phyloP scores from a whole-genome alignment of 2,797 vertebrate species.

The Carapus acus region DNA sequence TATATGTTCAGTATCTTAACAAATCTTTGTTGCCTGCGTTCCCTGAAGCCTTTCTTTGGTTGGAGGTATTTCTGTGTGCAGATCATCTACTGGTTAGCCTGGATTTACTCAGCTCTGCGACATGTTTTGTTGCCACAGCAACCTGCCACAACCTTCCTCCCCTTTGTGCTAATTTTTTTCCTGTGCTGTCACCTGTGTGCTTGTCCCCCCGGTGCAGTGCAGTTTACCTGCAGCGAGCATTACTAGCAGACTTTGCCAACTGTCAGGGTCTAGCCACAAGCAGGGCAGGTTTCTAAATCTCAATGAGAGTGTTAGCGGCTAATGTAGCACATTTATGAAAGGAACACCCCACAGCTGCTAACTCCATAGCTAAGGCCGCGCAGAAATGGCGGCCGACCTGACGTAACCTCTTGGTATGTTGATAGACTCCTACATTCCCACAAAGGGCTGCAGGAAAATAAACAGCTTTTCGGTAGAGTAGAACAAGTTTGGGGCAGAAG shows the following conservation, averaged over 20 bases:
- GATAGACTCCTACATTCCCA: conserved; percentile 34
- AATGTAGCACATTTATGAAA: background rate
- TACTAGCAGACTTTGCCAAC: conserved; percentile 6
- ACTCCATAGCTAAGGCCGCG: conserved; percentile 18
- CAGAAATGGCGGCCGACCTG: conserved; percentile 38
- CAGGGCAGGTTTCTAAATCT: too few relatives aligned
- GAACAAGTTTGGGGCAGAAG: conserved; percentile 38
- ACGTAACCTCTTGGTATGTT: conserved; percentile 51
- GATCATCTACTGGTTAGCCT: conserved; percentile 55
- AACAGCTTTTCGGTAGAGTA: conserved; percentile 29
- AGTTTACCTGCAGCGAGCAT: conserved; percentile 7
- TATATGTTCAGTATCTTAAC: conserved; percentile 15
- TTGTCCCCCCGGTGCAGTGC: conserved; percentile 59
- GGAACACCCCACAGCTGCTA: background rate
- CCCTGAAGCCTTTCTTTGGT: conserved; percentile 25
- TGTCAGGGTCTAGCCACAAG: too few relatives aligned
- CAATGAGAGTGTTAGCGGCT: conserved; percentile 4
- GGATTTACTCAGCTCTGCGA: conserved; percentile 62
- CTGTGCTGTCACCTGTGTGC: conserved; percentile 50
- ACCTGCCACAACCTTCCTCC: conserved; percentile 48
- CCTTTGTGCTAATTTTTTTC: conserved; percentile 27
- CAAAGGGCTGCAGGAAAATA: conserved; percentile 47
- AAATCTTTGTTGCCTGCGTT: conserved; percentile 23
- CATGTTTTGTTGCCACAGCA: conserved; percentile 69
- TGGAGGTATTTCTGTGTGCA: conserved; percentile 31